These are phyloP conservation scores for Stramonita haemastoma DNA, from an alignment of 2,888 invertebrate species.

Conservation along the genomic window DNA sequence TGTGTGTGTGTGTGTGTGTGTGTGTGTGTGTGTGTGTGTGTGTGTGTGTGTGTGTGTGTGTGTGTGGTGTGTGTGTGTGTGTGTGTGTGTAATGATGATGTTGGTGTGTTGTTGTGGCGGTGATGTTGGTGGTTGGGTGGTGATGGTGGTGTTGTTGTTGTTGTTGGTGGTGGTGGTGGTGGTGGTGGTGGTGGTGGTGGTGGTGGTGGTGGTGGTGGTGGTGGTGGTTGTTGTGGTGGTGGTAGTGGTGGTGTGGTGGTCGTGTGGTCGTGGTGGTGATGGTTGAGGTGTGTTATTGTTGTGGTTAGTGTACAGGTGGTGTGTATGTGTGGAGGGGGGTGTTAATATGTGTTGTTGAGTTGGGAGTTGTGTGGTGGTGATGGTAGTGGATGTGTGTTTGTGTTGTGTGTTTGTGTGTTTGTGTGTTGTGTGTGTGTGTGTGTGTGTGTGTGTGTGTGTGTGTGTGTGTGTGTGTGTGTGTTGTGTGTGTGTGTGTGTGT, in stretches of 20 bases:
- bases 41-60: neutral
- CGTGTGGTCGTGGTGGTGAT: no score
- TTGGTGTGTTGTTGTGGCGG: no score
- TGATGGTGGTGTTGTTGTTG: no score
- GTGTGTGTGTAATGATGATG: neutral
- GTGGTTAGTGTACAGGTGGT: no score
- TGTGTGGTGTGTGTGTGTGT: slow-evolving; percentile 12
- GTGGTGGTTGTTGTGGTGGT: no score
- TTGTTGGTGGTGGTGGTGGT: no score
- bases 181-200: no score
- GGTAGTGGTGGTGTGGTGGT: no score
- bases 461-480: neutral
- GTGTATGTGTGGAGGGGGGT: neutral
- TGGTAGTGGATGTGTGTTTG: neutral
- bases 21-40: neutral
- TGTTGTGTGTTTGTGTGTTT: neutral
- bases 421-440: neutral
- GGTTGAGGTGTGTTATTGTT: no score
- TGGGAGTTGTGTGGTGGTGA: neutral
- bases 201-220: no score
- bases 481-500: neutral
- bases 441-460: neutral
- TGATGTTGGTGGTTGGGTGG: no score
- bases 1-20: neutral
- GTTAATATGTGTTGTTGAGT: neutral